Evolutionary conservation across 2,113 vertebrate species (phyloP), one percentile per base, ranked within the genome.

Genomic region (Dipodomys stephensi): DNA sequence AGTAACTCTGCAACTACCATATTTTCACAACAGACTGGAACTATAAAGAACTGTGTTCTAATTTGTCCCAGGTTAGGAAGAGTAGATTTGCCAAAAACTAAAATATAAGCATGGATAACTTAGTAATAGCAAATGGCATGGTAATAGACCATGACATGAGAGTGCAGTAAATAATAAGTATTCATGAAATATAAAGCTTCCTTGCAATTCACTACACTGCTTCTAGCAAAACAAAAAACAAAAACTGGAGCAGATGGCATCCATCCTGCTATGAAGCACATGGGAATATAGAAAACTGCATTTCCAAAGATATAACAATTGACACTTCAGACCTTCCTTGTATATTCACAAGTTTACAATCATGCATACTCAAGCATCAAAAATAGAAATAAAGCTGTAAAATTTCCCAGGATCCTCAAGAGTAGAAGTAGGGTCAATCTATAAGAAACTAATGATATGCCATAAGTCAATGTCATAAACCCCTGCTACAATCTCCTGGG

Each of bases 171-270:
- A 8, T 46, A 12, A 22, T 72, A 68, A 67, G 25, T 67, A 65
- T 94, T 84, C 64, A 57, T 64, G 44, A 90, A 62, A 64, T 44
- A 25, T 64, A 83, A 94, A 90, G 68, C 64, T 76, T 16, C 30
- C 10, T 60, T n/a, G 62, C 7, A 62, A 39, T 73, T 23, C 87
- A 88, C 20, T 35, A n/a, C 35, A 16, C n/a, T 83, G 46, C 49
- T 67, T 78, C 28, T 32, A 85, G n/a, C 16, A 39, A 44, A 19
- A 35, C n/a, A n/a, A n/a, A n/a, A n/a, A n/a, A n/a, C n/a, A 35
- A 46, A 74, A 79, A 13, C 27, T 35, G 12, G 11, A 83, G 16
- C 8, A 90, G 27, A 64, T 81, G 23, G 11, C 27, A 30, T 18
- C 6, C 9, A 1, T 92, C 65, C 28, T 73, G 16, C 13, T 65